Conservation (phyloP, 2,888 invertebrate genomes). For the Hyposoter didymator region DNA sequence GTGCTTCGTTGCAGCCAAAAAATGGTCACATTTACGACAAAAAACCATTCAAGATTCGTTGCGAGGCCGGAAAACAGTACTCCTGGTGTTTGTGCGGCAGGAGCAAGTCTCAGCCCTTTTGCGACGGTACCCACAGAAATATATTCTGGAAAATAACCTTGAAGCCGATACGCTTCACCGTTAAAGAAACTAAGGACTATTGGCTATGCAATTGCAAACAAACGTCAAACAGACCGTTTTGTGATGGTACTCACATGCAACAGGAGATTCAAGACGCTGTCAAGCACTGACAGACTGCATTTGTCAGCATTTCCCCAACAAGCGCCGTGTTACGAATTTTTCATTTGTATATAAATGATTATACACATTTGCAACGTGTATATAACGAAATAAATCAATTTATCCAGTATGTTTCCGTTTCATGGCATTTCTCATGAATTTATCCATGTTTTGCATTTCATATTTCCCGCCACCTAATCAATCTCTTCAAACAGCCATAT, state of each 20-base stretch:
- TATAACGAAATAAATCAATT: constrained; percentile 49
- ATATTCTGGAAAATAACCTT: constrained; percentile 90
- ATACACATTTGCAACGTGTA: background rate
- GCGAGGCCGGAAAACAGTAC: constrained; percentile 87
- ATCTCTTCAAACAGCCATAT: background rate
- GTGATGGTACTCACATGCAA: constrained; percentile 96
- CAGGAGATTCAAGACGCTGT: constrained; percentile 87
- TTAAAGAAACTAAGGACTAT: constrained; percentile 95
- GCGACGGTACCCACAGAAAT: constrained; percentile 96
- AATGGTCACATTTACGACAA: constrained; percentile 94
- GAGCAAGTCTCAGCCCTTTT: constrained; percentile 96
- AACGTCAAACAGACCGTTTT: constrained; percentile 96
- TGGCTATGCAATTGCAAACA: constrained; percentile 99
- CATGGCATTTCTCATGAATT: background rate
- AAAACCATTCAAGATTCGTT: constrained; percentile 92
- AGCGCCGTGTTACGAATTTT: background rate
- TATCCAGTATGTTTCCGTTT: background rate
- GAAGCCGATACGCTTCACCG: constrained; percentile 93
- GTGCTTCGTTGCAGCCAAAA: constrained; percentile 87
- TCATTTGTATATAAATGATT: constrained; percentile 18
- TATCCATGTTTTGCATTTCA: background rate
- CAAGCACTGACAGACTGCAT: background rate
- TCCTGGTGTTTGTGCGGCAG: constrained; percentile 98
- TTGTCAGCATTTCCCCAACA: background rate
- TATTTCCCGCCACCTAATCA: constrained; percentile 11